A percentile compares a stretch with the other conserved stretches of the same genome.
Evolutionary conservation across 2,113 vertebrate genomes (phyloP).

Genomic region (Silurus meridionalis): DNA sequence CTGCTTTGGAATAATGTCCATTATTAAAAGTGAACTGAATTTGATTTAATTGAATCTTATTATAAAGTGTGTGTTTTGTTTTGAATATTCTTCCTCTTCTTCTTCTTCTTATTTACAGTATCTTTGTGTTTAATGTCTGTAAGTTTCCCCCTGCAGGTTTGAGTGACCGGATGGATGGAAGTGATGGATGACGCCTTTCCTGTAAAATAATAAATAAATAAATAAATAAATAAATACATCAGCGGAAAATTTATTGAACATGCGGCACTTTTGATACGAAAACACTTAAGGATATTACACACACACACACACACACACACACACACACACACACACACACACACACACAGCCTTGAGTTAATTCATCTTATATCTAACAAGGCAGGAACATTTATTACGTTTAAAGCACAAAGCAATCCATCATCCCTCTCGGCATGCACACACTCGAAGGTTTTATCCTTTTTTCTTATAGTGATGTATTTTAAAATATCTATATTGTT

Average conservation of each 20-base stretch:
- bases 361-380: conserved; percentile 28
- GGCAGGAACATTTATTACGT: conserved; percentile 44
- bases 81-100: background rate
- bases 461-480: background rate
- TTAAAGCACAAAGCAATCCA: conserved; percentile 28
- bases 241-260: conserved; percentile 38
- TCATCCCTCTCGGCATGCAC: background rate
- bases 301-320: background rate
- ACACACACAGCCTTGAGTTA: background rate
- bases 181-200: conserved; percentile 37
- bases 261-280: conserved; percentile 47
- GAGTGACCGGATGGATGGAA: background rate
- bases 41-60: background rate
- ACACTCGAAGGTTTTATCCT: background rate
- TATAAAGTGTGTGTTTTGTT: background rate
- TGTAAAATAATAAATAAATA: background rate
- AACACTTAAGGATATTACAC: conserved; percentile 53
- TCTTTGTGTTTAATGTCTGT: conserved; percentile 19
- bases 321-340: no score
- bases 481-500: background rate
- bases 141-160: conserved; percentile 12
- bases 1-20: no score
- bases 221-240: conserved; percentile 25
- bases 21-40: no score
- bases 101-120: background rate